These are phyloP conservation scores for Mormyrus hasselquistii DNA, from an alignment of 2,797 vertebrate genomes.

Conservation along the genomic window DNA sequence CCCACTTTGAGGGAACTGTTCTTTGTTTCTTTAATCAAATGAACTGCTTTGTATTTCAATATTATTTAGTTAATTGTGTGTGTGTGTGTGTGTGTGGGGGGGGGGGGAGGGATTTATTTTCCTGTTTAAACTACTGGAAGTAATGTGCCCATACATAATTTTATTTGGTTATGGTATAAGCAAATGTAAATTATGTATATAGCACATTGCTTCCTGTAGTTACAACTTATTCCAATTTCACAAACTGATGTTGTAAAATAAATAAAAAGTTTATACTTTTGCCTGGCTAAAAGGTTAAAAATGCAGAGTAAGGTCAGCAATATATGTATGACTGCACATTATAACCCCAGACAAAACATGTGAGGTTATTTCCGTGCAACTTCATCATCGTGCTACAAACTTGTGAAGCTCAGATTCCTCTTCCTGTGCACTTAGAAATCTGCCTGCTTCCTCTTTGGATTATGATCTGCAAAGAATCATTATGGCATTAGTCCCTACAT, in stretches of 20 bases:
- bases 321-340: background rate
- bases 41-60: background rate
- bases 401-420: background rate
- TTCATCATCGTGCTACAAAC: background rate
- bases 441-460: background rate
- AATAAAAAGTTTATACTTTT: background rate
- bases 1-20: background rate
- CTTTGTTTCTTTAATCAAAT: background rate
- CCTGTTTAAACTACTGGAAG: background rate
- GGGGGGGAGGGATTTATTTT: background rate
- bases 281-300: background rate
- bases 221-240: background rate
- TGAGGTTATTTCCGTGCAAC: background rate
- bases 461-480: background rate
- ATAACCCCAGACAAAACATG: background rate
- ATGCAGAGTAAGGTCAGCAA: background rate
- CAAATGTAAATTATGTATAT: background rate
- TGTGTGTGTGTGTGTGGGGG: background rate
- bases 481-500: background rate
- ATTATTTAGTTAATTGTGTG: background rate
- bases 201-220: background rate
- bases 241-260: background rate
- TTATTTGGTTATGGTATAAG: background rate
- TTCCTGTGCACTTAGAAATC: background rate
- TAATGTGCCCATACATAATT: background rate